phyloP scores from a whole-genome alignment of 1,140 invertebrate genomes.

The Dendroctonus ponderosae region DNA sequence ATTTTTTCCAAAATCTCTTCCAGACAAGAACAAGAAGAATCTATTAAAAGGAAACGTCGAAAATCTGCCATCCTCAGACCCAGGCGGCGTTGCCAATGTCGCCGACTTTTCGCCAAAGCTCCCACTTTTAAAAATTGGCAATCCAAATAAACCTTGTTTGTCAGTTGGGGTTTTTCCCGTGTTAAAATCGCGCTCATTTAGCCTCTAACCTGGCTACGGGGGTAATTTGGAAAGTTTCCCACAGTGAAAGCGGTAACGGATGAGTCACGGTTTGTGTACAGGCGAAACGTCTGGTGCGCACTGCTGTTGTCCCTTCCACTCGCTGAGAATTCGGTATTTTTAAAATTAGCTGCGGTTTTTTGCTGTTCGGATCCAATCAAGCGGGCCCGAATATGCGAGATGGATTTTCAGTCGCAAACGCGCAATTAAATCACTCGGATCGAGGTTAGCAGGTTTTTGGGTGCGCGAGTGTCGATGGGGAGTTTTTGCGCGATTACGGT shows the following conservation, averaged over 20 bases:
- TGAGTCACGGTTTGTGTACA: constrained; percentile 4
- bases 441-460: constrained; percentile 9
- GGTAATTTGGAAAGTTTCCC: not conserved
- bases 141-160: no score
- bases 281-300: constrained; percentile 12
- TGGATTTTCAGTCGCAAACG: constrained; percentile 2
- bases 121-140: no score
- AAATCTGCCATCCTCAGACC: no score
- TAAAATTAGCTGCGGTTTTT: constrained; percentile 6
- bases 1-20: no score
- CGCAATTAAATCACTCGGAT: constrained; percentile 1
- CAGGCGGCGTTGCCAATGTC: no score
- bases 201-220: no score
- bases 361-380: constrained; percentile 1
- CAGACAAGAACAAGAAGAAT: no score
- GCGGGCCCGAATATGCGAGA: not conserved
- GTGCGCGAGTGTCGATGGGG: not conserved
- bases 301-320: constrained; percentile 1
- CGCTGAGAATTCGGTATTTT: constrained; percentile 1
- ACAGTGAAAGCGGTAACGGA: not conserved
- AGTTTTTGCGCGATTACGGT: not conserved
- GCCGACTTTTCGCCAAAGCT: no score
- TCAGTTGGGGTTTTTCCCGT: no score
- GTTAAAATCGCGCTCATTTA: no score
- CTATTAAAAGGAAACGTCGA: no score